Conservation (phyloP, 1,140 invertebrate genomes). For the Limonius californicus region DNA sequence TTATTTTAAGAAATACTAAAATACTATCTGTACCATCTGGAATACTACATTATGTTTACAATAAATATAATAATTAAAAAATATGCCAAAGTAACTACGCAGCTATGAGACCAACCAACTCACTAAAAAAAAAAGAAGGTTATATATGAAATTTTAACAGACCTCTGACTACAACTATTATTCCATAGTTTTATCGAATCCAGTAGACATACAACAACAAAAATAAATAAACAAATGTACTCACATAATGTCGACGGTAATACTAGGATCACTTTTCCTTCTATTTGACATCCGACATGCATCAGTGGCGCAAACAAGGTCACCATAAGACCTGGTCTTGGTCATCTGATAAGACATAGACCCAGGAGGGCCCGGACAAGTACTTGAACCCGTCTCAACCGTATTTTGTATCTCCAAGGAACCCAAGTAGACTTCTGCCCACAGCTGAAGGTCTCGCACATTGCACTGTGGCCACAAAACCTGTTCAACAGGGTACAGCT, state of each 20-base stretch:
- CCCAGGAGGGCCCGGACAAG: constrained; percentile 34
- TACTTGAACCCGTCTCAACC: constrained; percentile 25
- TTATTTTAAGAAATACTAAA: too few relatives aligned
- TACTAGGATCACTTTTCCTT: constrained; percentile 79
- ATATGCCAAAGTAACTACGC: too few relatives aligned
- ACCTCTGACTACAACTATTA: too few relatives aligned
- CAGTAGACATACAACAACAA: too few relatives aligned
- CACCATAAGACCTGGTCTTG: constrained; percentile 78
- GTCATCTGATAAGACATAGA: constrained; percentile 52
- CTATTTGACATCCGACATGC: constrained; percentile 53
- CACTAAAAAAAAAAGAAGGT: too few relatives aligned
- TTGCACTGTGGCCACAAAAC: constrained; percentile 83
- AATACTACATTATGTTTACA: too few relatives aligned
- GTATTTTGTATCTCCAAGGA: constrained; percentile 49
- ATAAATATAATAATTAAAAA: too few relatives aligned
- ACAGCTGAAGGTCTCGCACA: constrained; percentile 76
- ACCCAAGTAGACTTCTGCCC: constrained; percentile 81
- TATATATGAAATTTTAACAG: too few relatives aligned
- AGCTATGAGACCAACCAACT: too few relatives aligned
- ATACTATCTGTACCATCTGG: too few relatives aligned
- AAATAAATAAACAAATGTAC: not conserved
- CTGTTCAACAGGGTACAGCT: too few relatives aligned
- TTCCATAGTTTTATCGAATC: too few relatives aligned
- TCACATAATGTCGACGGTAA: constrained; percentile 57
- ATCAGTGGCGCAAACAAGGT: constrained; percentile 64